A percentile compares a stretch with the other conserved stretches of the same genome.
phyloP scores from a whole-genome alignment of 2,888 invertebrate species.

The Apodemia mormo region DNA sequence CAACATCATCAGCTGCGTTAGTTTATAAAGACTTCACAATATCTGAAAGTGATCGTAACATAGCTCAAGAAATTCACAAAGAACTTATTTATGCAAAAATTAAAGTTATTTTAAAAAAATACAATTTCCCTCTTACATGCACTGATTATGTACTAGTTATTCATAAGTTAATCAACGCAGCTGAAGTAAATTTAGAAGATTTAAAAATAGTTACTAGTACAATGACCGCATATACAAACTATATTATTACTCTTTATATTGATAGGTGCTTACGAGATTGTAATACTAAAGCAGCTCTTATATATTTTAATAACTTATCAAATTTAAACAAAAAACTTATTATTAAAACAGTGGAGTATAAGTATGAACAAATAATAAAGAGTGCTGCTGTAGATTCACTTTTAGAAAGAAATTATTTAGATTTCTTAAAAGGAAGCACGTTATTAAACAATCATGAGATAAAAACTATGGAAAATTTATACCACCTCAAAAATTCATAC shows the following conservation, averaged over 20 bases:
- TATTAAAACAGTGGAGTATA: constrained; percentile 56
- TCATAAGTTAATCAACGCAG: constrained; percentile 59
- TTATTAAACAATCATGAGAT: constrained; percentile 53
- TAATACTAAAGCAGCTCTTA: constrained; percentile 62
- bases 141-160: constrained; percentile 65
- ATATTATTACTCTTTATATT: constrained; percentile 62
- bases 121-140: constrained; percentile 67
- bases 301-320: constrained; percentile 57
- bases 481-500: constrained; percentile 69
- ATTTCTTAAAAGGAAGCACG: constrained; percentile 69
- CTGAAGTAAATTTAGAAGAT: constrained; percentile 60
- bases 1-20: constrained; percentile 58
- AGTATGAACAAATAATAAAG: constrained; percentile 68
- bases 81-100: constrained; percentile 71
- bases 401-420: constrained; percentile 69
- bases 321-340: constrained; percentile 54
- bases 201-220: constrained; percentile 60
- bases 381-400: constrained; percentile 44
- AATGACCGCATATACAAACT: constrained; percentile 54
- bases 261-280: constrained; percentile 64
- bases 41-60: constrained; percentile 56
- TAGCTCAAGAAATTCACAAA: constrained; percentile 66
- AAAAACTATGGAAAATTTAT: constrained; percentile 59
- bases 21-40: constrained; percentile 63
- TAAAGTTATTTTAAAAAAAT: constrained; percentile 72